phyloP scores from a whole-genome alignment of 23 tunicate species.

The Halocynthia aurantium region DNA sequence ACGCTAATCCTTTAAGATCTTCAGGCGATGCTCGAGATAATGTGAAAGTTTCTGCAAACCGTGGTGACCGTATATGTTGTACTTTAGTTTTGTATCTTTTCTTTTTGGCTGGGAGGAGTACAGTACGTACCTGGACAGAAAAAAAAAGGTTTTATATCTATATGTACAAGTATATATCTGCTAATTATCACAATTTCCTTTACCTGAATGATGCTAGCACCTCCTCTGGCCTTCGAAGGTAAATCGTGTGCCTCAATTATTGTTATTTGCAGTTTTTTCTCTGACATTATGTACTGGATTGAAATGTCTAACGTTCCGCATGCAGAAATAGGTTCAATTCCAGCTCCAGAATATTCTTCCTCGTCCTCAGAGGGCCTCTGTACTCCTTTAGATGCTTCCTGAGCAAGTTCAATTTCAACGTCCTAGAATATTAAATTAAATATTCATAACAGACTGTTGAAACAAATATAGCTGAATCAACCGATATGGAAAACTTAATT shows the following conservation, averaged over 20 bases:
- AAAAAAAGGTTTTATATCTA: neutral
- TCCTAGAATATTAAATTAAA: neutral
- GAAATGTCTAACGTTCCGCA: slow-evolving; percentile 94
- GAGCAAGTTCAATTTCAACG: slow-evolving; percentile 39
- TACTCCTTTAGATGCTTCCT: slow-evolving; percentile 35
- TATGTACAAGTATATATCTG: neutral
- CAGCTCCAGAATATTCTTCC: slow-evolving; percentile 3
- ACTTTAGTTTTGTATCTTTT: slow-evolving; percentile 96
- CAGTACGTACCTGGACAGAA: slow-evolving; percentile 60
- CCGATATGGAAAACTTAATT: no score
- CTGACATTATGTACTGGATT: slow-evolving; percentile 62
- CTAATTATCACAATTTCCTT: neutral
- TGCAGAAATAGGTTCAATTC: slow-evolving; percentile 55
- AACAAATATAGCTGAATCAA: no score
- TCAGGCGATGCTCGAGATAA: slow-evolving; percentile 75
- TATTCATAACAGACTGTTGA: no score
- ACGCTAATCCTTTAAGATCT: slow-evolving; percentile 55
- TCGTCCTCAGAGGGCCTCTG: slow-evolving; percentile 24
- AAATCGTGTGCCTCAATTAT: slow-evolving; percentile 83
- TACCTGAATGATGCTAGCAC: slow-evolving; percentile 93
- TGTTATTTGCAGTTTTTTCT: slow-evolving; percentile 72
- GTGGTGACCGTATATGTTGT: slow-evolving; percentile 85
- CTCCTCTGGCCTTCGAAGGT: slow-evolving; percentile 98
- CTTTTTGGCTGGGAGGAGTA: slow-evolving; percentile 76
- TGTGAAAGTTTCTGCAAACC: slow-evolving; percentile 89